Conservation (phyloP, 2,113 vertebrate genomes). For the Brienomyrus brachyistius region DNA sequence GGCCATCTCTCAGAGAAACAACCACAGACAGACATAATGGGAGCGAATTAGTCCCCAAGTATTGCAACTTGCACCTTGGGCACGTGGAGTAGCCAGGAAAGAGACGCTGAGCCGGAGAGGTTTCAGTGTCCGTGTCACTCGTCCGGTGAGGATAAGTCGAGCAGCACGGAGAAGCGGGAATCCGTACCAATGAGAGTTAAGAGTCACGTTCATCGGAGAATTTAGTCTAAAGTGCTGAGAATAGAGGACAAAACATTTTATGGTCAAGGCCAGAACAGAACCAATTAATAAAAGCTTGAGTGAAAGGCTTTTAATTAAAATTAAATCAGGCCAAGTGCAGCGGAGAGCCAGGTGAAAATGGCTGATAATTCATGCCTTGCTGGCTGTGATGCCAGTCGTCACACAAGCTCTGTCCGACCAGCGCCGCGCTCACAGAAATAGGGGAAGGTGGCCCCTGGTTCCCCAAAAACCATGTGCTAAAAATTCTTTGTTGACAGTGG, state of each 20-base stretch:
- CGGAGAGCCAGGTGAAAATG: not conserved
- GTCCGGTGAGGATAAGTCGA: not conserved
- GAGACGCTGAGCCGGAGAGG: not conserved
- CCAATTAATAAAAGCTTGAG: not conserved
- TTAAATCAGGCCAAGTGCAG: not conserved
- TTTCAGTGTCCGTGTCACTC: not conserved
- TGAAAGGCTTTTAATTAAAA: slow-evolving; percentile 1
- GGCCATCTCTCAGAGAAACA: not conserved
- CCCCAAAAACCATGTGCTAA: not conserved
- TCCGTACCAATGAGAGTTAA: not conserved
- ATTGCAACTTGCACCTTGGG: not conserved
- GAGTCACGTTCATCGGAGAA: not conserved
- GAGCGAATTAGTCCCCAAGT: not conserved
- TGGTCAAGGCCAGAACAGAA: not conserved
- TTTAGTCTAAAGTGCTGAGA: not conserved
- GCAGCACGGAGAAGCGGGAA: not conserved
- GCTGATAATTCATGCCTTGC: not conserved
- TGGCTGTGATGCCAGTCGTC: not conserved
- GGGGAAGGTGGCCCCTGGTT: not conserved
- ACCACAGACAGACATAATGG: not conserved
- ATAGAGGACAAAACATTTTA: not conserved
- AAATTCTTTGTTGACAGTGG: not conserved
- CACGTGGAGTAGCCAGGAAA: not conserved
- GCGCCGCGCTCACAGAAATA: not conserved
- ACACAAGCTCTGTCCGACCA: not conserved